Evolutionary conservation across 1,140 invertebrate species (phyloP), one percentile per base, ranked within the genome.

Genomic region (Atta cephalotes): DNA sequence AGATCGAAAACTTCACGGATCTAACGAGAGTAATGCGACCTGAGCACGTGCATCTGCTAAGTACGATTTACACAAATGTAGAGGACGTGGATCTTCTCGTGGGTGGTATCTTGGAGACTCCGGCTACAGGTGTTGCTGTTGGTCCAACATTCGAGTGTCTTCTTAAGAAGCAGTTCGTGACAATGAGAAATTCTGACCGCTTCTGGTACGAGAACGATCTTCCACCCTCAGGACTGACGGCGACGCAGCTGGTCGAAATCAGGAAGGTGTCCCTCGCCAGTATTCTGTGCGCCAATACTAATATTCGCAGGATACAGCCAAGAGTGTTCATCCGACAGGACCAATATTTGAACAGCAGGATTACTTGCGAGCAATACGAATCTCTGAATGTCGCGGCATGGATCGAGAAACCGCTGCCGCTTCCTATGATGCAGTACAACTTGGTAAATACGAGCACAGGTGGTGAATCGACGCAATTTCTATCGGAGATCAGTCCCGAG

Each of bases 171-270:
- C 98, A 99, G 92, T 98, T 99, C 90, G 96, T 96, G 45, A 96
- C 97, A 71, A 94, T 98, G 0, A 97, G 98, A 87, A 96, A 97
- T 90, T 97, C 98, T 53, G 98, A 99, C 95, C 96, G 98, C 80
- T 99, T 98, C 92, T 99, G 98, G 98, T 99, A 99, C 91, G 98
- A 99, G 94, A 99, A 99, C 92, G 98, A 99, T 92, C 96, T 99
- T 45, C 98, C 98, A 0, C 98, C 98, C 0, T 98, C 98, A 1
- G 97, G 98, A 9, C 97, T 99, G 86, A 97, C 96, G 9, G 91
- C 96, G 79, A 97, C 97, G 70, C 99, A 99, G 94, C 95, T 99
- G 1, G 96, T 96, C 68, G 98, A 99, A 88, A 97, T 99, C 58
- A 96, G 98, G 85, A 98, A 98, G 93, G 97, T 97, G 0, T 97